phyloP scores from a whole-genome alignment of 2,113 vertebrate species.

The Halichoeres trimaculatus region DNA sequence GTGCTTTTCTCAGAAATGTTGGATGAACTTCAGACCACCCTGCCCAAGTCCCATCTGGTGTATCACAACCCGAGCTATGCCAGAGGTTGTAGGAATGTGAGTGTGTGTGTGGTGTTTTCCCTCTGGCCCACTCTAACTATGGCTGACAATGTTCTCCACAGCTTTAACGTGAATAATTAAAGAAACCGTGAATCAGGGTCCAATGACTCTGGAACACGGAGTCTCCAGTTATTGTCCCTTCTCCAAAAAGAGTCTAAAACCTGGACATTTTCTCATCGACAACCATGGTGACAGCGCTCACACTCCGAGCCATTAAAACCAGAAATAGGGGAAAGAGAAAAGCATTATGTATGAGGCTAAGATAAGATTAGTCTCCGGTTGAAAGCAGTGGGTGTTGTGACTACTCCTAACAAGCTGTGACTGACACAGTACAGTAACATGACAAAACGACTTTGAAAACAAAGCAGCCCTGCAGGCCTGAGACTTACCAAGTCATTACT shows the following conservation, averaged over 20 bases:
- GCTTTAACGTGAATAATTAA: conserved; percentile 62
- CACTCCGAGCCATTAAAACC: conserved; percentile 42
- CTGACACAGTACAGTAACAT: conserved; percentile 70
- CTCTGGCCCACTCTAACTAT: conserved; percentile 60
- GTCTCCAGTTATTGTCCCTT: conserved; percentile 51
- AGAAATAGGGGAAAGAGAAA: conserved; percentile 61
- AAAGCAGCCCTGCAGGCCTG: conserved; percentile 38
- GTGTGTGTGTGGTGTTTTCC: conserved; percentile 76
- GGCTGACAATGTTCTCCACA: conserved; percentile 64
- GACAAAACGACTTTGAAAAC: conserved; percentile 58
- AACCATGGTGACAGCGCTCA: conserved; percentile 33
- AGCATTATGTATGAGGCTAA: conserved; percentile 46
- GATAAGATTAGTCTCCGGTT: conserved; percentile 63
- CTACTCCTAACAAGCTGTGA: conserved; percentile 63
- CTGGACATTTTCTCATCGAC: conserved; percentile 18
- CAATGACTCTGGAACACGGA: conserved; percentile 48
- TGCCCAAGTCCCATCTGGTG: conserved; percentile 76
- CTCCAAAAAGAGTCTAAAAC: conserved; percentile 29
- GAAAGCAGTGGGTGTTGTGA: conserved; percentile 58
- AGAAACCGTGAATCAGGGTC: conserved; percentile 69
- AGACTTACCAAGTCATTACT: conserved; percentile 60
- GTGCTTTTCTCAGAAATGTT: conserved; percentile 72
- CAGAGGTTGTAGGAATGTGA: conserved; percentile 74
- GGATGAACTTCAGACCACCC: conserved; percentile 77
- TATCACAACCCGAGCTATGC: conserved; percentile 67